These are phyloP conservation scores for Telmatochromis brachygnathus DNA, from an alignment of 2,113 vertebrate genomes.

Conservation along the genomic window DNA sequence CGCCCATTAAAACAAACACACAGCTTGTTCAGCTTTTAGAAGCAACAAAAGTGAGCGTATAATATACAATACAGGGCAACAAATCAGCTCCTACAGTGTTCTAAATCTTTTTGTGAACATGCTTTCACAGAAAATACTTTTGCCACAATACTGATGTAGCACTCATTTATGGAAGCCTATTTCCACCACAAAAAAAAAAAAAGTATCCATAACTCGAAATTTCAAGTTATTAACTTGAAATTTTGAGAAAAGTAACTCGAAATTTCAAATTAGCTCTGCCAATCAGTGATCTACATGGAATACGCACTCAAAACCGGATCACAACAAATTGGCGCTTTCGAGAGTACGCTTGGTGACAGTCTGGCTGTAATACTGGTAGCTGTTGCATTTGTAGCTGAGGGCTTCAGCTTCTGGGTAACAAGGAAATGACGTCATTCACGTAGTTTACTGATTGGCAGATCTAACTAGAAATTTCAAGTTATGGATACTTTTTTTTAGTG, in stretches of 20 bases:
- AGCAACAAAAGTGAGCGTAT: neutral
- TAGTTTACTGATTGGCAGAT: neutral
- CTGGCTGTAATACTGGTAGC: neutral
- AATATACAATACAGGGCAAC: neutral
- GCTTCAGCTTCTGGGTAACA: neutral
- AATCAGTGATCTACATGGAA: neutral
- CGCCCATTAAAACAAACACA: neutral
- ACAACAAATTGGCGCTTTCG: accelerated
- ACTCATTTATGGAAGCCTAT: neutral
- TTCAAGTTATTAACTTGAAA: neutral
- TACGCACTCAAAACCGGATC: neutral
- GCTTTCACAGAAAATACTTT: neutral
- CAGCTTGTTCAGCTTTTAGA: neutral
- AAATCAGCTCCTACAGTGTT: neutral
- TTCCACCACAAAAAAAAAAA: neutral
- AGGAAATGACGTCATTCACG: neutral
- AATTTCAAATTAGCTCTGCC: neutral
- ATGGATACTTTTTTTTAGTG: neutral
- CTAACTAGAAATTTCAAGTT: neutral
- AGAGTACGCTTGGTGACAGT: neutral
- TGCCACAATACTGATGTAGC: neutral
- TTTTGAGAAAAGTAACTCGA: neutral
- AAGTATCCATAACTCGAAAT: neutral
- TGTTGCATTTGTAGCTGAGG: neutral
- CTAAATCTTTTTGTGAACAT: neutral